Conservation (phyloP, 2,797 vertebrate genomes). For the Epinephelus malabaricus region DNA sequence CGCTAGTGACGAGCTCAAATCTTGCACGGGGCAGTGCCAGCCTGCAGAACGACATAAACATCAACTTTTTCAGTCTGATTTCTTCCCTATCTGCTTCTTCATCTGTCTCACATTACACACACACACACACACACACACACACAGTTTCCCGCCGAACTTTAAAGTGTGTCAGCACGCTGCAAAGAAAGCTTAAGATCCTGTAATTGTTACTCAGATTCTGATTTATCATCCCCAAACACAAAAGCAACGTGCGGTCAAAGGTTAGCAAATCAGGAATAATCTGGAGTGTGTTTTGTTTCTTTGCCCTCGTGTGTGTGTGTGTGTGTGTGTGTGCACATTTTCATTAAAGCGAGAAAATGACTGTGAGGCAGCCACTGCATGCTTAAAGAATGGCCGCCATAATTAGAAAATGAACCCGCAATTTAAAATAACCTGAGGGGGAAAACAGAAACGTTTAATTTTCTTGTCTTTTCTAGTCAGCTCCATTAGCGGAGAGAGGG, state of each 20-base stretch:
- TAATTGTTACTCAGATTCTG: constrained; percentile 45
- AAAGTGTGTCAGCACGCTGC: constrained; percentile 42
- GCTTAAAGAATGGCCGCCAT: constrained; percentile 44
- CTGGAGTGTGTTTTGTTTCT: constrained; percentile 1
- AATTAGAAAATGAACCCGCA: constrained; percentile 68
- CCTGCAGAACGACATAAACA: constrained; percentile 61
- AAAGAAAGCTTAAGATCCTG: constrained; percentile 43
- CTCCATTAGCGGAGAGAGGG: constrained; percentile 60
- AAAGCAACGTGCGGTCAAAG: constrained; percentile 46
- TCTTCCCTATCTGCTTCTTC: constrained; percentile 37
- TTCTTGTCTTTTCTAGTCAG: constrained; percentile 60
- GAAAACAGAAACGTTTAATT: constrained; percentile 61
- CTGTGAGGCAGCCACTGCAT: constrained; percentile 43
- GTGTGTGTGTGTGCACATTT: constrained; percentile 46
- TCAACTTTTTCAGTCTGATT: constrained; percentile 43
- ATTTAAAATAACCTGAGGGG: constrained; percentile 70
- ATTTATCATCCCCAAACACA: constrained; percentile 55
- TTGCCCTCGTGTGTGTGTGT: background rate
- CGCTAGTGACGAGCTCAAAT: constrained; percentile 68
- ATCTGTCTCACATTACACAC: constrained; percentile 49
- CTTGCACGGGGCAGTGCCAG: constrained; percentile 67
- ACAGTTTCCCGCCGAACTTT: constrained; percentile 28
- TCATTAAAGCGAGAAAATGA: constrained; percentile 55
- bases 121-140: background rate
- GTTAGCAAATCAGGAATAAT: constrained; percentile 44